Evolutionary conservation across 2,797 vertebrate genomes (phyloP), one percentile per base, ranked within the genome.

Genomic region (Limnodromus scolopaceus): DNA sequence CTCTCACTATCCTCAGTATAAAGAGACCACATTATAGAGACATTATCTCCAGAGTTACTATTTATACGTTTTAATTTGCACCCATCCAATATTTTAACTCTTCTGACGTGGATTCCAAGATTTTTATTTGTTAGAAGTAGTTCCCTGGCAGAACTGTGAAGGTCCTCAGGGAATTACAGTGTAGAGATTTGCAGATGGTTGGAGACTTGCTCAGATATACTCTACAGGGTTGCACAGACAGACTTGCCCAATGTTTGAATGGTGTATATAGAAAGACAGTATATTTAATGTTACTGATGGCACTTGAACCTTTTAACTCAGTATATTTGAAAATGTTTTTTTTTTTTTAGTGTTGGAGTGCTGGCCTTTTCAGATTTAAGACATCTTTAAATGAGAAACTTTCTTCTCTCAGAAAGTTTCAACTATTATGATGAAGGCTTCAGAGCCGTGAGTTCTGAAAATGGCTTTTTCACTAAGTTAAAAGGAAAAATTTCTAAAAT

Each of bases 61-160:
- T 94, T 94, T 91, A 85, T 94, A 18, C 20, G 36, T 84, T 92
- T 92, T 80, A 60, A 72, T 96, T 95, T 92, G 19, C 19, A 54
- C 34, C 11, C 28, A 39, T 88, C 68, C 51, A 92, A 12, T 45
- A 54, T 78, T 92, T 93, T 84, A 89, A 74, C 61, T 93, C 23
- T 65, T 81, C 70, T 66, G 58, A 75, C 0, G 0, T 71, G 34
- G 41, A 91, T 89, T 95, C 69, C 68, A 89, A 66, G 58, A 65
- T 69, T 91, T 81, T 91, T 76, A 17, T 86, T 86, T 79, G 60
- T 82, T 84, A 89, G 65, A 63, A 84, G 58, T 91, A 88, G 66
- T 51, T 95, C 43, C 46, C 32, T 95, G 58, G 66, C 68, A 93
- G 70, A 93, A 72, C 51, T 76, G 72, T 1, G 5, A 58, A 76